Evolutionary conservation across 2,797 vertebrate species (phyloP).

Genomic region (Allobates femoralis): DNA sequence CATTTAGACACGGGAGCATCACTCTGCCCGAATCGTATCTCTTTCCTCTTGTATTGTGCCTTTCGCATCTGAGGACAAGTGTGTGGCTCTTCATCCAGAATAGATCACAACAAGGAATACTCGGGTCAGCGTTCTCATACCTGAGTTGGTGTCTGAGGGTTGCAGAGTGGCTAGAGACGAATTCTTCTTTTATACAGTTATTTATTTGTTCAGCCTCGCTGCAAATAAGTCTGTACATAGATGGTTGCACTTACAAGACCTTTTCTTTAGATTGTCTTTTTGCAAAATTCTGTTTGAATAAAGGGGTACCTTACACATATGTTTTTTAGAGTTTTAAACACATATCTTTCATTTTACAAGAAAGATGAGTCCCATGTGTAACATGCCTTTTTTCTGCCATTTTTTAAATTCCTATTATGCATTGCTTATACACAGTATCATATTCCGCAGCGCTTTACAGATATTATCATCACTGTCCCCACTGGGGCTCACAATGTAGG

Average conservation of each 20-base stretch:
- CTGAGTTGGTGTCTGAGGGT: conserved; percentile 4
- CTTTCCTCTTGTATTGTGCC: conserved; percentile 45
- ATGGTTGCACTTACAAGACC: not conserved
- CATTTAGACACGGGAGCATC: conserved; percentile 35
- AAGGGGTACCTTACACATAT: too few relatives aligned
- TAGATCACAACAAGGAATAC: conserved; percentile 29
- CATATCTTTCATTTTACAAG: too few relatives aligned
- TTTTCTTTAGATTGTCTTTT: not conserved
- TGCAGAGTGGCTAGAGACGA: not conserved
- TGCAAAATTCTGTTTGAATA: not conserved
- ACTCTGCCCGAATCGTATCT: conserved; percentile 35
- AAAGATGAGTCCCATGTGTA: too few relatives aligned
- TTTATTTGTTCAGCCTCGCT: not conserved
- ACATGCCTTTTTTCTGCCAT: too few relatives aligned
- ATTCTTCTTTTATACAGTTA: not conserved
- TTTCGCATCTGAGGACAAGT: conserved; percentile 36
- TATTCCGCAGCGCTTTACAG: too few relatives aligned
- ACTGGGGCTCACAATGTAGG: too few relatives aligned
- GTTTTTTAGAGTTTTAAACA: too few relatives aligned
- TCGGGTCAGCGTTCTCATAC: not conserved
- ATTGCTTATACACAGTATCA: too few relatives aligned
- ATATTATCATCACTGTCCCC: too few relatives aligned
- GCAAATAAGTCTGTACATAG: not conserved
- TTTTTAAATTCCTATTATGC: too few relatives aligned
- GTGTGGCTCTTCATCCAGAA: conserved; percentile 27